Evolutionary conservation across 2,888 invertebrate genomes (phyloP), one percentile per base, ranked within the genome.

Genomic region (Phytoseiulus persimilis): DNA sequence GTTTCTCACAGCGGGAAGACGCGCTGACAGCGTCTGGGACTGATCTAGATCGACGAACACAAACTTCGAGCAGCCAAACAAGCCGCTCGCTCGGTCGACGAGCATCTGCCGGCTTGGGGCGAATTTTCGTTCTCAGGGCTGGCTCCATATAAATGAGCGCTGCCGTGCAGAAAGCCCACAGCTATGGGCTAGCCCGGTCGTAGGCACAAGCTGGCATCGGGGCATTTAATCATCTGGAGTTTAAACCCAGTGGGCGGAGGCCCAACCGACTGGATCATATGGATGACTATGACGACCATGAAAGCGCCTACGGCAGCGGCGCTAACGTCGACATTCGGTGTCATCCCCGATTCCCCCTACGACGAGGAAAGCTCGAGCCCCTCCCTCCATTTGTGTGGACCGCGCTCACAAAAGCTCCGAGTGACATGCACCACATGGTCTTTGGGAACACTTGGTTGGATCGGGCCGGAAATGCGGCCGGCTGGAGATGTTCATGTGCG

Each of bases 1-100:
- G 65, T 65, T 65, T 65, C 65, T 65, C 65, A 65, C 65, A 65
- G 65, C 65, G 65, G 65, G 65, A 65, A 65, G 65, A 65, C 28
- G 65, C 65, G 65, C 11, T 65, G 65, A 65, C 65, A 65, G 65
- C 65, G 65, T 65, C 65, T 65, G 14, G 65, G 65, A 65, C 65
- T 65, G 65, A 65, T 65, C 65, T 65, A 65, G 65, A 65, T 65
- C 65, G 65, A 65, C 65, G 65, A 65, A 65, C 65, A 65, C 65
- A 65, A 65, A 65, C 65, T 65, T 65, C 65, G 18, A 65, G 65
- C 65, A 65, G 18, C 65, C 65, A 65, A 65, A 65, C 65, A 65
- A 65, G 65, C 65, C 14, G 65, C 65, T 65, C 14, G 65, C 65
- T 14, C 14, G 65, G 28, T 14, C 46, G 46, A 46, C 65, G 65